Conservation (phyloP, 1,140 invertebrate species). For the Sitobion miscanthi region DNA sequence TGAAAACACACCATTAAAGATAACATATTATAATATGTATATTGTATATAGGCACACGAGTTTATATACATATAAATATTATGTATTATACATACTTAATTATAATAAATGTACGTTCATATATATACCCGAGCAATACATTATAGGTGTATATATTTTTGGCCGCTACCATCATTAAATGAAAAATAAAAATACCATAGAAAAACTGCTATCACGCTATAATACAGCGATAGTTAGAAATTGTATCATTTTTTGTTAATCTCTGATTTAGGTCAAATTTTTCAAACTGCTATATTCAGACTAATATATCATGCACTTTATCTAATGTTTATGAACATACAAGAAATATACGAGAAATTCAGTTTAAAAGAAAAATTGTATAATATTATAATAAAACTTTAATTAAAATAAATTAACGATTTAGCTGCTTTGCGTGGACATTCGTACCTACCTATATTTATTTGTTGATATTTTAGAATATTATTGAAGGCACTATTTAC, state of each 20-base stretch:
- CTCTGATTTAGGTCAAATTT: background rate
- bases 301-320: too few relatives aligned
- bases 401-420: too few relatives aligned
- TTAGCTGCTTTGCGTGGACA: too few relatives aligned
- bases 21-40: background rate
- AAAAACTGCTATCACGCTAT: too few relatives aligned
- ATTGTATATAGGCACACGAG: background rate
- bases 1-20: background rate
- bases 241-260: background rate
- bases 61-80: background rate
- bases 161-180: background rate
- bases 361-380: too few relatives aligned
- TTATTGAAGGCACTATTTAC: too few relatives aligned
- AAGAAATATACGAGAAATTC: too few relatives aligned
- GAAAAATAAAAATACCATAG: too few relatives aligned
- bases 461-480: too few relatives aligned
- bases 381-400: too few relatives aligned
- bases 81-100: background rate
- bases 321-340: too few relatives aligned
- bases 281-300: background rate
- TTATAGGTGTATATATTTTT: background rate
- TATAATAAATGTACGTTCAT: background rate
- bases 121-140: background rate
- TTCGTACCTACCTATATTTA: too few relatives aligned
- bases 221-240: background rate